Base-by-base conservation (phyloP, 2,797 vertebrate species). In the Salarias fasciatus region DNA sequence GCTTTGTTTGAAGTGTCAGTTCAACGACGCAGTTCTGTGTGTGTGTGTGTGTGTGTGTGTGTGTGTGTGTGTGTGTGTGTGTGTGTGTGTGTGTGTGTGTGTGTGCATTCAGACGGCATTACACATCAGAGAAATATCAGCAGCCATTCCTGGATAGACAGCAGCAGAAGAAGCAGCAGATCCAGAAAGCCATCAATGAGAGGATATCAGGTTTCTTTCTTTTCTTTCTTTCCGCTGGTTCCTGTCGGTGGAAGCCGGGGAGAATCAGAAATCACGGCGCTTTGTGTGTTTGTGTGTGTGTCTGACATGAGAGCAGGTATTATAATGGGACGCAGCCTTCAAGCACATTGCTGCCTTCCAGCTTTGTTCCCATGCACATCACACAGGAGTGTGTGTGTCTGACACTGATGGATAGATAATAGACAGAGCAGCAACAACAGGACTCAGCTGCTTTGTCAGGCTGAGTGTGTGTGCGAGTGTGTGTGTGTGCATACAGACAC, bases 1-100 rank as follows among this genome's bases (percentile, higher is more conserved):
- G 89, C 88, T 86, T 86, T 89, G 88, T 89, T 89, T 88, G 86
- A 89, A 89, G 86, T 89, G 86, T 88, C 86, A 86, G 75, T 76
- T 84, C 79, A 66, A 60, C 83, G 36, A 72, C 57, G 52, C 61
- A 53, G 75, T 75, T 47, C 33, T 35, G 33, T 35, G 33, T 35
- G 33, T 35, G 33, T 40, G 52, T 35, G 33, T 35, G 33, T 35
- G 33, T 35, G 33, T 35, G 33, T 35, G 33, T 35, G 33, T 35
- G 33, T 35, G 33, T 53, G 68, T 50, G 43, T 33, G 59, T 48
- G 54, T 56, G 54, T 58, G 65, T 50, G 72, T 56, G 63, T 43
- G 64, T 48, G 63, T 53, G 28, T 66, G 59, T 53, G 62, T 72
- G 72, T 51, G 47, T 47, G 74, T 53, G 59, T 42, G 82, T 56